These are phyloP conservation scores for Ladona fulva DNA, from an alignment of 1,140 invertebrate species.

Conservation along the genomic window DNA sequence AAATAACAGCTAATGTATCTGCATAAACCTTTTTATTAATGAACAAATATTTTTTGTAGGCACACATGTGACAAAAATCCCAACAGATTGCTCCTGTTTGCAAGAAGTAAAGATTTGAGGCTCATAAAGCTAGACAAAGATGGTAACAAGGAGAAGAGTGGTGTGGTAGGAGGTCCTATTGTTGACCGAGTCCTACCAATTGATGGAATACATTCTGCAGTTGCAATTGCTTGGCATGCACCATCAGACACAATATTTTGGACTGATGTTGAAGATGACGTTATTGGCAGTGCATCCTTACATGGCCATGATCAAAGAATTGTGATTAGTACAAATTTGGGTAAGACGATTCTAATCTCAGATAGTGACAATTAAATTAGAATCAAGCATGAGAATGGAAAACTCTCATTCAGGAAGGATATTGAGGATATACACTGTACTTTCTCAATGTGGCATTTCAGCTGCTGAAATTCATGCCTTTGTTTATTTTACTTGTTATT, in stretches of 20 bases:
- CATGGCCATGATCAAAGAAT: slow-evolving; percentile 64
- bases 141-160: slow-evolving; percentile 51
- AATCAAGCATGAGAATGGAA: too few relatives aligned
- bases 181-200: slow-evolving; percentile 54
- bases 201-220: slow-evolving; percentile 68
- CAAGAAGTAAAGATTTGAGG: slow-evolving; percentile 70
- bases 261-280: slow-evolving; percentile 75
- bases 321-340: slow-evolving; percentile 57
- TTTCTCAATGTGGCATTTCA: too few relatives aligned
- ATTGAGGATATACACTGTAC: too few relatives aligned
- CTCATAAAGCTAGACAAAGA: slow-evolving; percentile 50
- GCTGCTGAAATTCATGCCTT: too few relatives aligned
- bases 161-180: slow-evolving; percentile 37
- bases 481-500: too few relatives aligned
- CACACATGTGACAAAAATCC: slow-evolving; percentile 61
- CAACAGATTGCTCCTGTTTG: slow-evolving; percentile 69
- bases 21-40: too few relatives aligned
- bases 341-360: slow-evolving; percentile 34
- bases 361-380: too few relatives aligned
- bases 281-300: slow-evolving; percentile 65
- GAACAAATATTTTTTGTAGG: slow-evolving; percentile 29
- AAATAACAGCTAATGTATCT: too few relatives aligned
- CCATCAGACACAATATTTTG: slow-evolving; percentile 73
- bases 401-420: too few relatives aligned
- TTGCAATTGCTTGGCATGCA: slow-evolving; percentile 75